phyloP scores from a whole-genome alignment of 2,113 vertebrate genomes.

The Archocentrus centrarchus region DNA sequence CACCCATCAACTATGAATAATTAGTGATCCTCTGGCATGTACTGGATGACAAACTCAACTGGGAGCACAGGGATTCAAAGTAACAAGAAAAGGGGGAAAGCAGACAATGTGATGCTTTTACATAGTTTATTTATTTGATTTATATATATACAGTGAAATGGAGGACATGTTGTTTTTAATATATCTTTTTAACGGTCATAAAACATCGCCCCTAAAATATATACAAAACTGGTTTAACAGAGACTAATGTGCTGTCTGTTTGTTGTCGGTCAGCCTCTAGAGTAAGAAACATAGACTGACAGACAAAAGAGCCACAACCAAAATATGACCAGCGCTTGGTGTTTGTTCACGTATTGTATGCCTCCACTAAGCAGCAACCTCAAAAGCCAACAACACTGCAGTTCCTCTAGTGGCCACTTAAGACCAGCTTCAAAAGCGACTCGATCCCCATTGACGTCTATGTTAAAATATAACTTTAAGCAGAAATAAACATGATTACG shows the following conservation, averaged over 20 bases:
- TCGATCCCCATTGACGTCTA: background rate
- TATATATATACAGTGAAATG: too few species aligned
- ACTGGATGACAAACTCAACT: constrained; percentile 33
- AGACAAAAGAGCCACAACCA: background rate
- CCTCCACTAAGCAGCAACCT: background rate
- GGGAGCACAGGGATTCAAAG: constrained; percentile 33
- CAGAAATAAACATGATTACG: background rate
- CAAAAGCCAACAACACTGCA: background rate
- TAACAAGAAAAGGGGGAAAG: background rate
- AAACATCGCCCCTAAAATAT: background rate
- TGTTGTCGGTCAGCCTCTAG: background rate
- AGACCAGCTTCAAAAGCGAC: background rate
- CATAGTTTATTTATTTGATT: too few species aligned
- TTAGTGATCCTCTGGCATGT: constrained; percentile 39
- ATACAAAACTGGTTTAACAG: background rate
- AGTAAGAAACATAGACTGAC: background rate
- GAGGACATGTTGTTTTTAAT: background rate
- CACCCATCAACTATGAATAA: constrained; percentile 39
- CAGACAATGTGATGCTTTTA: background rate
- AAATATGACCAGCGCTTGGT: background rate
- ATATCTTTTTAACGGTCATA: background rate
- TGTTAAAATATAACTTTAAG: background rate
- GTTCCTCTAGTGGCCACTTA: background rate
- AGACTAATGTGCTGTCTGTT: background rate
- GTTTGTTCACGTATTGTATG: background rate